Base-by-base conservation (phyloP, 2,888 invertebrate species). In the Lymantria monacha region DNA sequence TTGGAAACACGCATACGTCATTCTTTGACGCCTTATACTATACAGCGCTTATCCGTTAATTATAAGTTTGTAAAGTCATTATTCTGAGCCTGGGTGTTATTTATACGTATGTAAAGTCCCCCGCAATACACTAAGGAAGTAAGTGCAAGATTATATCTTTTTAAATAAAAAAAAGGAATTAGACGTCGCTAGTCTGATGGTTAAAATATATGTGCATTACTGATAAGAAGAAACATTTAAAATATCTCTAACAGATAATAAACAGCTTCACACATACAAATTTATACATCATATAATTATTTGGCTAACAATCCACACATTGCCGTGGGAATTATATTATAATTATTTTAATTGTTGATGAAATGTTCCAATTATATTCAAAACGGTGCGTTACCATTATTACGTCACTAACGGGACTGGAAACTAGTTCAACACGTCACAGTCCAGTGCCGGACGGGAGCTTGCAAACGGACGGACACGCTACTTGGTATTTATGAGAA, bases 331-430 rank as follows among this genome's bases (percentile, higher is more conserved):
- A 53, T 11, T 9, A 41, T 30, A 44, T 38, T 11, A 40, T 10
- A 53, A 42, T 46, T 36, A 33, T 33, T 44, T 42, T 44, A 46
- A 53, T 46, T 44, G 49, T 46, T 42, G 47, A 10, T 44, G 33
- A 49, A 49, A 53, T 53, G 49, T 49, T 46, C 53, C 37, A 42
- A 46, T 53, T 46, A 52, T 30, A 8, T 43, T 13, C 49, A 59
- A 53, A 49, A 46, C 46, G 48, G 66, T 66, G 66, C 58, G 36
- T 52, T 67, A 67, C 69, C 40, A 42, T 22, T 41, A 42, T 63
- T 54, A 66, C 61, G 69, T 63, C 63, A 55, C 55, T 63, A 67
- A 66, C 66, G 59, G 66, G 57, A 62, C 22, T 12, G 3, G 9
- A 49, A 53, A 51, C 55, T 53, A 54, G 58, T 55, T 66, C 11